phyloP scores from a whole-genome alignment of 2,888 invertebrate species.

The Lymantria monacha region DNA sequence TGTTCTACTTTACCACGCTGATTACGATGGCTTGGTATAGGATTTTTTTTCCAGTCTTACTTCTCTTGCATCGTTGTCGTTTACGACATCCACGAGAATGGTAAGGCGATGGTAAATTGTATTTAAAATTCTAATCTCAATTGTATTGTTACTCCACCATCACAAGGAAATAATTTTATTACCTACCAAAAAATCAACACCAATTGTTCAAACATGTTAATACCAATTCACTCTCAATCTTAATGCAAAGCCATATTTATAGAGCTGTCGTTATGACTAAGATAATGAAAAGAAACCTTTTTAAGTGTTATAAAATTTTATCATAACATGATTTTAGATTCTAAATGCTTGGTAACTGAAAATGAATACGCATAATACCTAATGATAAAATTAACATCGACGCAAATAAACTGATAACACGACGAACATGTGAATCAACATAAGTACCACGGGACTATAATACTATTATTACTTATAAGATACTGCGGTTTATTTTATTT shows the following conservation, averaged over 20 bases:
- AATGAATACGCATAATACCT: conserved; percentile 14
- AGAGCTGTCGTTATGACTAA: background rate
- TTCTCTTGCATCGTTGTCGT: no score
- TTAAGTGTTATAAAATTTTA: background rate
- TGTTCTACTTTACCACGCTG: no score
- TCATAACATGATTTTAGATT: conserved; percentile 1
- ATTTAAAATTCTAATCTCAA: no score
- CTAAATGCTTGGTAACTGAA: conserved; percentile 9
- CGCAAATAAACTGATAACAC: conserved; percentile 35
- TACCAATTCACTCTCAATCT: background rate
- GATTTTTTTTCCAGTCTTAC: no score
- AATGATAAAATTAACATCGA: conserved; percentile 26
- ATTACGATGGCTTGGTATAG: no score
- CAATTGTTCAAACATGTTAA: background rate
- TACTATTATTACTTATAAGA: background rate
- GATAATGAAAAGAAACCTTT: conserved; percentile 5
- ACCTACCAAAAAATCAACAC: no score
- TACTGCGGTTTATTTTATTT: conserved; percentile 13
- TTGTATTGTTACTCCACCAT: no score
- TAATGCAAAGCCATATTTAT: background rate
- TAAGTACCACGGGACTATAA: conserved; percentile 8
- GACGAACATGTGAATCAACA: conserved; percentile 28
- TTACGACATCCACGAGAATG: no score
- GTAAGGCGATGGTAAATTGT: no score
- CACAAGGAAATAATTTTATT: no score